A percentile compares a stretch with the other conserved stretches of the same genome.
Evolutionary conservation across 2,888 invertebrate genomes (phyloP).

Genomic region (Andrena haemorrhoa): DNA sequence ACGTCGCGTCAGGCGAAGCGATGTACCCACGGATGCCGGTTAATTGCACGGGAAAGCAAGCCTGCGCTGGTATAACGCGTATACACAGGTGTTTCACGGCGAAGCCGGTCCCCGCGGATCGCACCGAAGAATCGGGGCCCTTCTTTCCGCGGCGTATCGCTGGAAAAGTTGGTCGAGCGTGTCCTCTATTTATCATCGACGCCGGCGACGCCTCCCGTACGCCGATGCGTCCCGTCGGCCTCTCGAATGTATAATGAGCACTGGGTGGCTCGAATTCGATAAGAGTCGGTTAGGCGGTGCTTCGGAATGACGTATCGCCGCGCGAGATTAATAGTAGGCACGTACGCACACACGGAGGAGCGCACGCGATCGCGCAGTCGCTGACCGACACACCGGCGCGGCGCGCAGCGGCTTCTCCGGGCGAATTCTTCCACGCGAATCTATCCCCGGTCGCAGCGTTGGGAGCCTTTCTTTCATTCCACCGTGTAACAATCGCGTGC

Average conservation of each 20-base stretch:
- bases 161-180: conserved; percentile 34
- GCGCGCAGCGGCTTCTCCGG: conserved; percentile 23
- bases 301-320: conserved; percentile 68
- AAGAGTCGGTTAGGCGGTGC: conserved; percentile 73
- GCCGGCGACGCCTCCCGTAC: conserved; percentile 55
- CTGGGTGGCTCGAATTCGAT: conserved; percentile 77
- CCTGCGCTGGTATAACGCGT: neutral
- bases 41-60: conserved; percentile 31
- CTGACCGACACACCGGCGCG: conserved; percentile 45
- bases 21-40: neutral
- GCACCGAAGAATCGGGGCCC: neutral
- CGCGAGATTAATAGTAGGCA: conserved; percentile 65
- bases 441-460: conserved; percentile 34
- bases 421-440: conserved; percentile 65
- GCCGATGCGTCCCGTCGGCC: conserved; percentile 57
- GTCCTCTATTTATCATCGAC: conserved; percentile 61
- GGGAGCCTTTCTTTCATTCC: conserved; percentile 13
- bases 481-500: neutral
- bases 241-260: conserved; percentile 68
- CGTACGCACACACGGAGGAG: conserved; percentile 33
- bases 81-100: neutral
- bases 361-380: conserved; percentile 44
- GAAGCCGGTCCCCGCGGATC: no score
- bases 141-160: conserved; percentile 10
- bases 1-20: neutral